Base-by-base conservation (phyloP, 2,797 vertebrate genomes). In the Oryzias dopingdopingensis region DNA sequence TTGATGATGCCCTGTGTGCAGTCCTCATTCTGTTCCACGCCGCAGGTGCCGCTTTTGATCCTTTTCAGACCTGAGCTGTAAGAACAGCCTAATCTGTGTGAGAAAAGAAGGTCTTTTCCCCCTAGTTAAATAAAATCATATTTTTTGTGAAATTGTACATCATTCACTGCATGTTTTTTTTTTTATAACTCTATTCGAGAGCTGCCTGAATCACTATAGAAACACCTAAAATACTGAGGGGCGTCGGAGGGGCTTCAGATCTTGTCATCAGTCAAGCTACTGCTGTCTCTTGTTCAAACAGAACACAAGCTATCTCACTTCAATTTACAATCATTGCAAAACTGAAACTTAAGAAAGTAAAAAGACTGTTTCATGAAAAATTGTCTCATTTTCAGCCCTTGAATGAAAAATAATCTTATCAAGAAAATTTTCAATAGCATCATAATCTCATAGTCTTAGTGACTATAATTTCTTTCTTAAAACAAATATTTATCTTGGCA, bases 1-100 rank as follows among this genome's bases (percentile, higher is more conserved):
- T 86, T 87, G 87, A 86, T 79, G 76, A 37, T 32, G 70, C 6
- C 16, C 55, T 6, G 72, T 65, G 62, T 64, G 72, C 53, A 42
- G 62, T 52, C 57, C 58, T 79, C 67, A 67, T 63, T 65, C 52
- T 44, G 43, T 18, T 62, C 49, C 53, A 56, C 4, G 42, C 76
- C 52, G 57, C 62, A 75, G 42, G 65, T 14, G 17, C 47, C n/a
- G 0, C 48, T 52, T 75, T 41, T 23, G 16, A 50, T 40, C 10
- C 68, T 42, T 50, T 43, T 18, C 24, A 71, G 15, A 65, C 49
- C 49, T 56, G 2, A 18, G 54, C 52, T 54, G 49, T 6, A 46
- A 40, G 49, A 65, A 61, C 20, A 26, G 64, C 43, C 49, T 55
- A 59, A 79, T 78, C 67, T 59, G 70, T 20, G 56, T 0, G 7